Evolutionary conservation across 2,888 invertebrate species (phyloP), one percentile per base, ranked within the genome.

Genomic region (Maniola hyperantus): DNA sequence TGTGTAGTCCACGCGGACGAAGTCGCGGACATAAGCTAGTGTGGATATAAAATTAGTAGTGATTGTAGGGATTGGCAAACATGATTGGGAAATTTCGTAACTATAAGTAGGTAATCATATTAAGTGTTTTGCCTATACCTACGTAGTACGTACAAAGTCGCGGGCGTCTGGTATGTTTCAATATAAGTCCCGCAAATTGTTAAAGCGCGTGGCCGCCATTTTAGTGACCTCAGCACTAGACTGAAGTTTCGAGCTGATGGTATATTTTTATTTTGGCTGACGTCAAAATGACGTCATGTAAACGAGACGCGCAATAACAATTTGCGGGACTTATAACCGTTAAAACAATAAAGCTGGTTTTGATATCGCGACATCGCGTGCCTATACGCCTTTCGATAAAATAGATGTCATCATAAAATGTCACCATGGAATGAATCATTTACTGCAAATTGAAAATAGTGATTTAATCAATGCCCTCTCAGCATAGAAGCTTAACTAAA

Each of bases 361-460:
- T 33, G 26, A 59, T 57, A 57, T 39, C 55, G 34, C 36, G 57
- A 42, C 13, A 57, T 57, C 58, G 44, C 59, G 44, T 59, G 59
- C 10, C 46, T 33, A 7, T 33, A 33, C 26, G 6, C 15, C 36
- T 36, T 15, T 10, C 15, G 8, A 39, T 39, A 18, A 39, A 55
- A 39, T 5, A 55, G 55, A 55, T 55, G 39, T 55, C 36, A 15
- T 39, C 55, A 55, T 55, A 39, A 55, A 55, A 39, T 39, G 36
- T 55, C 55, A 55, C 39, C 20, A n/a, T 11, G 11, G 55, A 39
- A 59, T 26, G 33, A 46, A 59, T 33, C 26, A 10, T 59, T 59
- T 46, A 59, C 59, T 59, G 59, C 33, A 46, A 59, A 59, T 59
- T 59, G 59, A 59, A 59, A 59, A 33, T 59, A 46, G 8, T 46